These are phyloP conservation scores for Cheilosia urbana DNA, from an alignment of 2,888 invertebrate species.

Conservation along the genomic window DNA sequence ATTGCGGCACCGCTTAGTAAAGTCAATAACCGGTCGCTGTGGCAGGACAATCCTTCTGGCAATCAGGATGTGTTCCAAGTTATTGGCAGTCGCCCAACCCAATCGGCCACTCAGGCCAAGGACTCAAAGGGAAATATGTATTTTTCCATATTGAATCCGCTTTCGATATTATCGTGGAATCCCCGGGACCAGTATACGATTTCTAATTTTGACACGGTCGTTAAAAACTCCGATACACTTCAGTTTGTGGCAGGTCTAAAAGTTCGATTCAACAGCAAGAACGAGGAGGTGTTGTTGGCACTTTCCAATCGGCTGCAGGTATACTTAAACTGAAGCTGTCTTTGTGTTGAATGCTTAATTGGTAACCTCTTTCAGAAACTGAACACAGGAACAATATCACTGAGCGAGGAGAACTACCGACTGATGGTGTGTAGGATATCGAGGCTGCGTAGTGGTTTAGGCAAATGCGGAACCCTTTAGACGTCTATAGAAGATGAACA, in stretches of 20 bases:
- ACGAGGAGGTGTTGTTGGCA: conserved; percentile 86
- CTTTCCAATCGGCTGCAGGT: conserved; percentile 87
- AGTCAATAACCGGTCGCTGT: conserved; percentile 78
- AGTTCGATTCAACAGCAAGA: conserved; percentile 85
- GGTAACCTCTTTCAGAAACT: conserved; percentile 33
- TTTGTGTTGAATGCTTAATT: neutral
- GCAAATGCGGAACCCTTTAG: conserved; percentile 13
- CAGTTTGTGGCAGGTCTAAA: conserved; percentile 90
- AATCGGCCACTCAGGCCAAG: conserved; percentile 88
- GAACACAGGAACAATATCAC: conserved; percentile 28
- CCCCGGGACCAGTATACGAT: conserved; percentile 85
- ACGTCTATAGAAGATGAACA: neutral
- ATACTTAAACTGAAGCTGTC: neutral
- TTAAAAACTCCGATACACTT: conserved; percentile 85
- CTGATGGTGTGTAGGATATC: neutral
- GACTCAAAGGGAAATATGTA: conserved; percentile 65
- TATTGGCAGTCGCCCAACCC: conserved; percentile 85
- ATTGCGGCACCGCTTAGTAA: conserved; percentile 6
- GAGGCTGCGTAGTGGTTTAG: neutral
- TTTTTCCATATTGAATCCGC: conserved; percentile 87
- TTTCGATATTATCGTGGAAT: conserved; percentile 89
- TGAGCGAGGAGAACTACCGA: conserved; percentile 24
- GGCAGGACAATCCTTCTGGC: conserved; percentile 82
- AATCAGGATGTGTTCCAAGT: conserved; percentile 84
- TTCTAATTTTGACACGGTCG: conserved; percentile 85